Conservation (phyloP, 1,140 invertebrate species). For the Oreohelix idahoensis region DNA sequence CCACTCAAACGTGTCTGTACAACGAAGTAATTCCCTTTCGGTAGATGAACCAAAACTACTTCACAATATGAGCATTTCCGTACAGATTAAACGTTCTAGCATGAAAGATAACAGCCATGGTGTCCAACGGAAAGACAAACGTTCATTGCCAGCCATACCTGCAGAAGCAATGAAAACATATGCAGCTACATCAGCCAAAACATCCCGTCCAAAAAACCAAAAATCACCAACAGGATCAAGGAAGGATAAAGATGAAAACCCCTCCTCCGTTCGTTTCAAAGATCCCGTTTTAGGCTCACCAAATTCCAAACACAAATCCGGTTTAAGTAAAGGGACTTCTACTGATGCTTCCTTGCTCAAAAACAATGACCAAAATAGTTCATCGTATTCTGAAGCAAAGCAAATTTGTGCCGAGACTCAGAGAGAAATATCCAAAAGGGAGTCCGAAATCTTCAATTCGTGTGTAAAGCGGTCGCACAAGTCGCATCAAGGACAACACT, state of each 20-base stretch:
- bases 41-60: background rate
- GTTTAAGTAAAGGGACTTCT: background rate
- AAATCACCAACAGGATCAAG: constrained; percentile 3
- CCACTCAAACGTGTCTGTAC: too few species aligned
- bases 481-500: background rate
- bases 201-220: background rate
- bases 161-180: background rate
- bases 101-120: background rate
- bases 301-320: background rate
- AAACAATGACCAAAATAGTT: too few species aligned
- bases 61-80: background rate
- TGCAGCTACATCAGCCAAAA: background rate
- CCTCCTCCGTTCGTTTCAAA: constrained; percentile 16
- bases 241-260: background rate
- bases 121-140: background rate
- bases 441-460: background rate
- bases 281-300: background rate
- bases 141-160: background rate
- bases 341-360: background rate
- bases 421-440: background rate
- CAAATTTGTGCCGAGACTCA: background rate
- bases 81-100: too few species aligned
- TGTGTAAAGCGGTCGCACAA: background rate
- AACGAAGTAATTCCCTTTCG: background rate
- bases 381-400: background rate